These are phyloP conservation scores for Azorinus chamasolen DNA, from an alignment of 2,888 invertebrate genomes.

Conservation along the genomic window DNA sequence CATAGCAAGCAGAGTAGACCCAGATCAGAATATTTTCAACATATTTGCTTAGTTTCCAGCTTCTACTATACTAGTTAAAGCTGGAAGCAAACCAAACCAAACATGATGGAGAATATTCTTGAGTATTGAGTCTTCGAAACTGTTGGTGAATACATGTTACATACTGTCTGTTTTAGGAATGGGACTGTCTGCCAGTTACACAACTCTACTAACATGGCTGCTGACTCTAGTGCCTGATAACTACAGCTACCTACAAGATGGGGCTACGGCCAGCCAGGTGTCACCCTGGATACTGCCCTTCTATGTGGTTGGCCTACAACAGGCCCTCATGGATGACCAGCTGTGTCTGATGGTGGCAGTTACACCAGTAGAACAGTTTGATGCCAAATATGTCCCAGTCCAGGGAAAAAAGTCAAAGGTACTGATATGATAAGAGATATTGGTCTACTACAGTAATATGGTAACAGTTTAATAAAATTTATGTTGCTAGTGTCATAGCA, in stretches of 20 bases:
- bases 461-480: no score
- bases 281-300: slow-evolving; percentile 72
- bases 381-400: slow-evolving; percentile 61
- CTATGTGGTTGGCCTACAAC: slow-evolving; percentile 83
- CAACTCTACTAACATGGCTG: slow-evolving; percentile 82
- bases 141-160: no score
- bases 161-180: slow-evolving; percentile 73
- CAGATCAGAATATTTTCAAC: no score
- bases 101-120: no score
- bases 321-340: slow-evolving; percentile 80
- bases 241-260: slow-evolving; percentile 71
- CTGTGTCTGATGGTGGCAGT: slow-evolving; percentile 79
- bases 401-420: slow-evolving; percentile 77
- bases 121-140: no score
- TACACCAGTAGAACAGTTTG: slow-evolving; percentile 75
- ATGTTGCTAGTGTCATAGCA: no score
- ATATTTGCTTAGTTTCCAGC: no score
- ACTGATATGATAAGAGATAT: no score
- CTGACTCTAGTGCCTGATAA: slow-evolving; percentile 81
- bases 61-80: no score
- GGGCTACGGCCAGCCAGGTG: slow-evolving; percentile 14
- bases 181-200: slow-evolving; percentile 81
- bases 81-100: no score
- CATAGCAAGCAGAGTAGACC: no score
- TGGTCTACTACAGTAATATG: no score